Conservation (phyloP, 2,888 invertebrate genomes). For the Watsonalla cultraria region DNA sequence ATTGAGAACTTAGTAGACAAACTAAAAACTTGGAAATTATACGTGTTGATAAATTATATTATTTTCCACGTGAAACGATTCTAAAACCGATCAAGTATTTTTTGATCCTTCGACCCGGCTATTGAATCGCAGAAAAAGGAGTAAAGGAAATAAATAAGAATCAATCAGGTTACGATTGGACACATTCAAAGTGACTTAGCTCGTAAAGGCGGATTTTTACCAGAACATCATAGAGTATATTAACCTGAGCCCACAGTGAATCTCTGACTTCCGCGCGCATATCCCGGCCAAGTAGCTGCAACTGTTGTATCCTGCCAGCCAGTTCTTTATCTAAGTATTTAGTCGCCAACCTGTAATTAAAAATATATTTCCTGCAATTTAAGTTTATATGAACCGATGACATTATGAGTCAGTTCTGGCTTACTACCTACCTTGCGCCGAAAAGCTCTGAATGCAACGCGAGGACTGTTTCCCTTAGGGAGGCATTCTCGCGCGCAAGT, state of each 20-base stretch:
- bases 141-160: no score
- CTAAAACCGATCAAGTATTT: no score
- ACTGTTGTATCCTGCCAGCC: slow-evolving; percentile 90
- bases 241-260: slow-evolving; percentile 85
- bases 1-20: no score
- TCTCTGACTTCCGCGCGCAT: slow-evolving; percentile 89
- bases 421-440: slow-evolving; percentile 78
- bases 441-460: slow-evolving; percentile 89
- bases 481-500: slow-evolving; percentile 83
- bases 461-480: slow-evolving; percentile 83
- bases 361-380: not conserved
- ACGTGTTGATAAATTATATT: no score
- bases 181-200: no score
- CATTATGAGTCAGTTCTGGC: slow-evolving; percentile 2
- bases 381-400: slow-evolving; percentile 3
- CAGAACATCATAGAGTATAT: slow-evolving; percentile 1
- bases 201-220: slow-evolving; percentile 28
- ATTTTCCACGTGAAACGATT: no score
- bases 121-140: no score
- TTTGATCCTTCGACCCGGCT: no score
- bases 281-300: slow-evolving; percentile 88
- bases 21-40: no score
- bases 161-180: no score
- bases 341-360: slow-evolving; percentile 82
- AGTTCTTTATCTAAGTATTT: slow-evolving; percentile 92